phyloP scores from a whole-genome alignment of 2,113 vertebrate species.

The Varanus komodoensis region DNA sequence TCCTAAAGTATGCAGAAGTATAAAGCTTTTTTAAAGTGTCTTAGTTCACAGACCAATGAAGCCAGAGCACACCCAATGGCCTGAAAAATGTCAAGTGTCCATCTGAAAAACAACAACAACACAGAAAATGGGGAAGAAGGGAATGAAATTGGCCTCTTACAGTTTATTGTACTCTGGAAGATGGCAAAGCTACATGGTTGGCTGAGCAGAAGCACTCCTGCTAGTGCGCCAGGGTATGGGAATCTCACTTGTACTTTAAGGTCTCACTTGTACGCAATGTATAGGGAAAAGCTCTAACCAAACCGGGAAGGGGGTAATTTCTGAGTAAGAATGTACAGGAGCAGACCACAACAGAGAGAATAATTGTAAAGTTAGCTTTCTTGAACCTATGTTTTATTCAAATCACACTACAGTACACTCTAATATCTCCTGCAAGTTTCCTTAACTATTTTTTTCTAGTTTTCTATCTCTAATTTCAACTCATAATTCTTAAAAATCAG shows the following conservation, averaged over 20 bases:
- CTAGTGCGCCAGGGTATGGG: too few relatives aligned
- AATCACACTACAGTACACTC: neutral
- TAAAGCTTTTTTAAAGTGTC: too few relatives aligned
- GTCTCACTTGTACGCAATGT: too few relatives aligned
- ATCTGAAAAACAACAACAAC: neutral
- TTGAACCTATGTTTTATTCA: neutral
- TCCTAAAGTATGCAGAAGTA: neutral
- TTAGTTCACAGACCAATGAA: too few relatives aligned
- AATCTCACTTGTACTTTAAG: too few relatives aligned
- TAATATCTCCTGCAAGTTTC: neutral
- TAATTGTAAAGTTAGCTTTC: neutral
- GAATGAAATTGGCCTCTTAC: neutral
- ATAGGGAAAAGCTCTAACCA: too few relatives aligned
- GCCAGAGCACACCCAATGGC: too few relatives aligned
- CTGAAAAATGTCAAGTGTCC: neutral
- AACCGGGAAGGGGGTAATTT: neutral
- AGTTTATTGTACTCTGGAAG: neutral
- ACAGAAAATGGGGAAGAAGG: neutral
- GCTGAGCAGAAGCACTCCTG: too few relatives aligned
- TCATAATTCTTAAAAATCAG: neutral
- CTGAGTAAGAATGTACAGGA: neutral
- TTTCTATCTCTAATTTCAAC: neutral
- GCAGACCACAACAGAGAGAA: neutral
- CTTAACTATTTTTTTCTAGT: neutral
- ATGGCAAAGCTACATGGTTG: too few relatives aligned